Evolutionary conservation across 1,140 invertebrate genomes (phyloP), one percentile per base, ranked within the genome.

Genomic region (Drosophila nikananu): DNA sequence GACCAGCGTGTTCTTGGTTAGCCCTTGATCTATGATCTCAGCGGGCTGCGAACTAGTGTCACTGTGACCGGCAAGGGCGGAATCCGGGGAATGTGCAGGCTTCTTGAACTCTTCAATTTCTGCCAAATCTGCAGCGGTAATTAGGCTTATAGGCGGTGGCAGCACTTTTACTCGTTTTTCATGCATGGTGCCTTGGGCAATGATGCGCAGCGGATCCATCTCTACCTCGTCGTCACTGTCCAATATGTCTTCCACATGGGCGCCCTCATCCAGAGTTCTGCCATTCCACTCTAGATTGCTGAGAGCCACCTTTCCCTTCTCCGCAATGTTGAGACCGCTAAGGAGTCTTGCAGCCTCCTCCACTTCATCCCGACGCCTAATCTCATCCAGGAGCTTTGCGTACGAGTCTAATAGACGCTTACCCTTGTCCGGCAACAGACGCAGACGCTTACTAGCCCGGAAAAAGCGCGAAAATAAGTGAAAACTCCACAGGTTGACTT

Each of bases 231-330:
- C 95, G 81, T 96, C 95, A 21, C 95, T 96, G 77, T 96, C 95
- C 21, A 96, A 77, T 66, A 95, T 92, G 51, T 92, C 80, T 6
- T 83, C 67, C 39, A 77, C 71, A 48, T 90, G 71, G 5, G 67
- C 64, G 10, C 66, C 60, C n/a, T 91, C 86, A 52, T 92, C 76
- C 60, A 84, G 86, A 6, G 17, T 30, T 75, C 92, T 84, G 37
- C 95, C 95, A 67, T 94, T 94, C 96, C 96, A 96, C 93, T 96
- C 96, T 8, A 96, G 84, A 83, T 95, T 94, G 82, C 94, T 95
- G 35, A 96, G 93, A 3, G 93, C 93, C 30, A 93, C 87, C 83
- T 95, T 94, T 27, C 95, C 95, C 44, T 94, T 93, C 8, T 91
- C 83, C 48, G 93, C 94, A 61, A 96, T 94, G 66, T 95, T 95